Evolutionary conservation across 2,113 vertebrate species (phyloP).

Genomic region (Rhegmatorhina hoffmannsi): DNA sequence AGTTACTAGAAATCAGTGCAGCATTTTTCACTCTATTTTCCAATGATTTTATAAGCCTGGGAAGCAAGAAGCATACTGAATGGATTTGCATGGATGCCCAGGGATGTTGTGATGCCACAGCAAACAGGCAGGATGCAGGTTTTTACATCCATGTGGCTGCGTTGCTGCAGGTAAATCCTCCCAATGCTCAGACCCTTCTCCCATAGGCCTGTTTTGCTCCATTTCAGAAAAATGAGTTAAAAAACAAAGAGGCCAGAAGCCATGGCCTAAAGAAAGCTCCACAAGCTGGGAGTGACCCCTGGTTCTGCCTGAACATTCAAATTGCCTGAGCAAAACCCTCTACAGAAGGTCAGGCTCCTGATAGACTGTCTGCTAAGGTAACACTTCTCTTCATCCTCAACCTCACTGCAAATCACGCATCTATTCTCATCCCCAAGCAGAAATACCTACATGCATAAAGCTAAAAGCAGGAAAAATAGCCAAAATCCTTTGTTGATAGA

Average conservation of each 20-base stretch:
- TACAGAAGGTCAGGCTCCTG: neutral
- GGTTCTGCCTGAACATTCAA: neutral
- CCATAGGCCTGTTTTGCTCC: neutral
- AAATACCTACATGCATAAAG: neutral
- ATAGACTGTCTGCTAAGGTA: neutral
- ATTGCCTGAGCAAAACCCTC: neutral
- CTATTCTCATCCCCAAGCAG: neutral
- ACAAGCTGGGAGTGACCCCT: neutral
- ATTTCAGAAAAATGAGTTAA: conserved; percentile 22
- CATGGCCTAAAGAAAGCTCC: neutral
- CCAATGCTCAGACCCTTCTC: neutral
- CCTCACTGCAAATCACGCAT: rapidly evolving
- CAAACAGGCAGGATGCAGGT: neutral
- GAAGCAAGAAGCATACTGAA: conserved; percentile 24
- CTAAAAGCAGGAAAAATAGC: neutral
- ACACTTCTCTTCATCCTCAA: neutral
- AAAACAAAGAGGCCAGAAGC: neutral
- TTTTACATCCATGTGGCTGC: neutral
- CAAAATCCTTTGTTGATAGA: neutral
- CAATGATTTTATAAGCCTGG: neutral
- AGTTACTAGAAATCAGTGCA: conserved; percentile 49
- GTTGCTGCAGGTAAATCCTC: conserved; percentile 49
- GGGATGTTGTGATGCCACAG: neutral
- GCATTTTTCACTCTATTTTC: neutral
- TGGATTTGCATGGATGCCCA: conserved; percentile 3